Evolutionary conservation across 1,140 invertebrate genomes (phyloP), one percentile per base, ranked within the genome.

Genomic region (Oedothorax gibbosus): DNA sequence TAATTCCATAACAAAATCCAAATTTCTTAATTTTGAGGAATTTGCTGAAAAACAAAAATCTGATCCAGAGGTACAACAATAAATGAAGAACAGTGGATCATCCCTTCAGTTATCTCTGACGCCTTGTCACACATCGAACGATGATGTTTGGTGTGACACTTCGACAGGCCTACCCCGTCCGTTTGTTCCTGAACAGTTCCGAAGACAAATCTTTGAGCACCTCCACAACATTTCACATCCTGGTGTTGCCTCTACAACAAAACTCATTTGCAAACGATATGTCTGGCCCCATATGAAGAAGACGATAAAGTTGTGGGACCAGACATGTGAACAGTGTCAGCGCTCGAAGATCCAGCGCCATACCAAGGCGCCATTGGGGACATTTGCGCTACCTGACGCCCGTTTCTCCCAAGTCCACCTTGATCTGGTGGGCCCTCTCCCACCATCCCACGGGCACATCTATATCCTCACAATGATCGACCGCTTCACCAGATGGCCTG

Each of bases 381-480:
- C 64, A 20, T 88, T 90, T 80, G 21, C 78, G n/a, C 35, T 82
- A 0, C 65, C 79, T 49, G 64, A 68, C 8, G 12, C 54, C 15
- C 50, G 80, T 18, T 83, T 82, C 15, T 14, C 15, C 7, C 51
- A 82, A 20, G 57, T 82, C 10, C 51, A 56, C 51, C 51, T 82
- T 10, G 66, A 82, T 7, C 14, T 91, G 5, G 86, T 90, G 14
- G 89, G 90, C 8, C 89, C 90, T n/a, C 83, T 90, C 10, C 87
- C 88, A 7, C 62, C 77, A n/a, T 89, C 78, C 14, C 35, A 65
- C 14, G 86, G 85, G 10, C 50, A 72, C 56, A 82, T 21, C 0
- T 85, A 88, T 62, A 14, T 68, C n/a, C 85, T 92, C 2, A 91
- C 91, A 0, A 88, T 89, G 11, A 89, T 91, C 8, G 90, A 91